Base-by-base conservation (phyloP, 2,113 vertebrate genomes). In the Saguinus imperator region DNA sequence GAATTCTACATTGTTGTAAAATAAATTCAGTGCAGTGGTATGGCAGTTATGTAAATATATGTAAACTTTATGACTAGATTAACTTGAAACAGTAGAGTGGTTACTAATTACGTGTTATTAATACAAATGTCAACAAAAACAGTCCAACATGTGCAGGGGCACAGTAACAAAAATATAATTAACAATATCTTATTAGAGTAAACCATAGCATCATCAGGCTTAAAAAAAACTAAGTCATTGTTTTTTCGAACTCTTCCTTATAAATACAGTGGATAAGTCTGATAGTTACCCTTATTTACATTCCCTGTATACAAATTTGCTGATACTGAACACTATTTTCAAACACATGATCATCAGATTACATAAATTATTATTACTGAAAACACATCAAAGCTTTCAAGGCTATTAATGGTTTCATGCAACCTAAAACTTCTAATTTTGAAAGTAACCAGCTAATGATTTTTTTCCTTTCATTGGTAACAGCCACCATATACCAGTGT, bases 41-140 rank as follows among this genome's bases (percentile, higher is more conserved):
- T 80, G 87, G 95, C 55, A 95, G 45, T 76, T 97, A 96, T 90
- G 82, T 45, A 94, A 93, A 91, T 23, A 80, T 79, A 96, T 92
- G 87, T 97, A 98, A 98, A 98, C 90, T 94, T 92, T 88, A 91
- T 72, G 97, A 97, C 84, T 92, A 96, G 72, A 94, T 92, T 52
- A 96, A 85, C 21, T 64, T 96, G 86, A 97, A 86, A 90, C 94
- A 66, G 29, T 4, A 87, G 66, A 61, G 58, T 81, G 40, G 87
- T 96, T 87, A 93, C 75, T 96, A 89, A 94, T 88, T 70, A 82
- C 57, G 55, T 87, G 16, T 94, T 76, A 95, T 95, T 73, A 98
- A 97, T 12, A 80, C 29, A 89, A 68, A 75, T 66, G 35, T 86
- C 89, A 50, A 94, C 40, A 96, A 96, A 97, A 93, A 95, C 94